These are phyloP conservation scores for Spea hammondii DNA, from an alignment of 2,797 vertebrate species.

Conservation along the genomic window DNA sequence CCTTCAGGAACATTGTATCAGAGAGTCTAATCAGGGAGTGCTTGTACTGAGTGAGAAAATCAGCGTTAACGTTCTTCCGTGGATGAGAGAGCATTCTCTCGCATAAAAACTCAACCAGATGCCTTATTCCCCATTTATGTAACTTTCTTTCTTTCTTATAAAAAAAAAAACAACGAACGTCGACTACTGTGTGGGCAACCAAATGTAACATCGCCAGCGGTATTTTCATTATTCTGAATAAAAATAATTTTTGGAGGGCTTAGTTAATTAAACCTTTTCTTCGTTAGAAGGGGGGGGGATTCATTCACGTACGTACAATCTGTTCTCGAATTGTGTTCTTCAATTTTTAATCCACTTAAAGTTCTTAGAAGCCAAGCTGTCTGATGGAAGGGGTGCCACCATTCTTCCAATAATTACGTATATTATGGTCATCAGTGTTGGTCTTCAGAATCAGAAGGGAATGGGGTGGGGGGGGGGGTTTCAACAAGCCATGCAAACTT, in stretches of 20 bases:
- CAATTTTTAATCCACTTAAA: too few relatives aligned
- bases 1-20: slow-evolving; percentile 37
- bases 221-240: slow-evolving; percentile 16
- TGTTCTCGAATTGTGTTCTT: too few relatives aligned
- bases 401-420: too few relatives aligned
- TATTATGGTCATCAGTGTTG: too few relatives aligned
- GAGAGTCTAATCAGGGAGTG: slow-evolving; percentile 46
- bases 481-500: too few relatives aligned
- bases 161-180: slow-evolving; percentile 17
- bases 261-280: slow-evolving; percentile 16
- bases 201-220: not conserved
- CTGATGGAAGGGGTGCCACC: too few relatives aligned
- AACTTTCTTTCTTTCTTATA: slow-evolving; percentile 21
- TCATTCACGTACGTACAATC: too few relatives aligned
- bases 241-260: not conserved
- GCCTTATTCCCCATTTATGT: slow-evolving; percentile 39
- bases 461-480: too few relatives aligned
- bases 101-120: slow-evolving; percentile 19
- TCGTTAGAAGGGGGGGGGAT: too few relatives aligned
- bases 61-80: slow-evolving; percentile 13
- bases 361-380: too few relatives aligned
- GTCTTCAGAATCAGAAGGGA: too few relatives aligned
- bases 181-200: not conserved
- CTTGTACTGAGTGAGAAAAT: slow-evolving; percentile 43
- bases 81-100: slow-evolving; percentile 25